Conservation (phyloP, 2,797 vertebrate species). For the Darevskia nairensis region DNA sequence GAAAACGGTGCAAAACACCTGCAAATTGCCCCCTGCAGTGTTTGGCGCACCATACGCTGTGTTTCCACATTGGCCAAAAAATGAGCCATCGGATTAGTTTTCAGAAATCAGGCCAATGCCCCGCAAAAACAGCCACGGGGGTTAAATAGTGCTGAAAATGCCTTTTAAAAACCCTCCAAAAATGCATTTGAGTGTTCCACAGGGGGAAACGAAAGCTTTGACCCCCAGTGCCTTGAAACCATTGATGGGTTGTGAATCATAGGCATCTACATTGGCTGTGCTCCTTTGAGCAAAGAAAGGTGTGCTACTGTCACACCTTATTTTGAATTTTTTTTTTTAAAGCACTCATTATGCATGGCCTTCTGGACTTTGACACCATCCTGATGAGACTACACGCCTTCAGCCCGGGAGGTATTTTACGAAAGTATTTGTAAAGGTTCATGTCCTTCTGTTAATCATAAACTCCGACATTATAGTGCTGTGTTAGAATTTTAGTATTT, state of each 20-base stretch:
- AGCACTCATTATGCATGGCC: fast-evolving
- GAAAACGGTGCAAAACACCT: too few species aligned
- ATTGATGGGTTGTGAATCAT: not conserved
- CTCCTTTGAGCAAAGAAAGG: not conserved
- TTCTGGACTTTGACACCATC: constrained; percentile 31
- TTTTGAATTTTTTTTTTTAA: not conserved
- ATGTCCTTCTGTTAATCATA: constrained; percentile 54
- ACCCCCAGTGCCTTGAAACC: not conserved
- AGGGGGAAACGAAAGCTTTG: too few species aligned
- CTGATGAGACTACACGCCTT: constrained; percentile 26
- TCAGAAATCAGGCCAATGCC: too few species aligned
- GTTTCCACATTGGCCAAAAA: too few species aligned
- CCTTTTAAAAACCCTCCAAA: too few species aligned
- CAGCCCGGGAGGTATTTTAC: constrained; percentile 5
- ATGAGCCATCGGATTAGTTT: too few species aligned
- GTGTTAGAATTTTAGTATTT: constrained; percentile 15
- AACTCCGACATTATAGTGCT: constrained; percentile 34
- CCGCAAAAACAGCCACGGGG: too few species aligned
- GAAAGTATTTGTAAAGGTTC: not conserved
- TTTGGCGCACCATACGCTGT: too few species aligned
- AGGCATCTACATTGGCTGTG: too few species aligned
- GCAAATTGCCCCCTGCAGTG: too few species aligned
- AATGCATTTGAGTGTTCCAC: not conserved
- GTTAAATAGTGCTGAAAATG: too few species aligned
- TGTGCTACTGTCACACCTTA: fast-evolving